phyloP scores from a whole-genome alignment of 2,888 invertebrate genomes.

The Scaptomyza caliginosa region DNA sequence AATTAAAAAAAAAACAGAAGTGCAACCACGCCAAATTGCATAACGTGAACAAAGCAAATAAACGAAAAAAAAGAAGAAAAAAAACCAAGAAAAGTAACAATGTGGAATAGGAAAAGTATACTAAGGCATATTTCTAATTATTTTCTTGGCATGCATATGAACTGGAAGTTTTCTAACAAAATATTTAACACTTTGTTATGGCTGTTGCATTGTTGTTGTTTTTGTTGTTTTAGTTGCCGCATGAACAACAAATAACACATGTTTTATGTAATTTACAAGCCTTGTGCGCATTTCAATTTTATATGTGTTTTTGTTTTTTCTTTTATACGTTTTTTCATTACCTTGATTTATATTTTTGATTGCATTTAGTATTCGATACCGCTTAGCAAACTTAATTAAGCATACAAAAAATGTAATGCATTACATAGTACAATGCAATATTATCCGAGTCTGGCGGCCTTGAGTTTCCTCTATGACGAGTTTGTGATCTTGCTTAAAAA shows the following conservation, averaged over 20 bases:
- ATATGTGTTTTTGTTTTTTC: constrained; percentile 19
- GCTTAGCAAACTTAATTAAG: constrained; percentile 49
- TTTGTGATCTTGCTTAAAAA: constrained; percentile 22
- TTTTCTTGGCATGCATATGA: constrained; percentile 54
- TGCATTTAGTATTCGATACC: constrained; percentile 21
- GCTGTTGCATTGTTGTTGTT: constrained; percentile 37
- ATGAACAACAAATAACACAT: constrained; percentile 68
- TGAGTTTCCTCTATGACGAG: constrained; percentile 34
- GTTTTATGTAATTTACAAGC: constrained; percentile 57
- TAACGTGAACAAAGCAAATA: constrained; percentile 31
- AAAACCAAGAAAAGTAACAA: constrained; percentile 18
- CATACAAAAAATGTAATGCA: constrained; percentile 42
- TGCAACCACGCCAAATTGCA: constrained; percentile 53
- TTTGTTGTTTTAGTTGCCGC: constrained; percentile 49
- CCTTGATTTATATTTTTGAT: constrained; percentile 23
- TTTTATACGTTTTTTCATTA: constrained; percentile 14
- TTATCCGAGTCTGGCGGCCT: constrained; percentile 4
- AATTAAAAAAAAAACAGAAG: constrained; percentile 5
- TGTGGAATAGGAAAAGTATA: constrained; percentile 13
- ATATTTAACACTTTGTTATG: constrained; percentile 50
- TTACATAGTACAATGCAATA: constrained; percentile 10
- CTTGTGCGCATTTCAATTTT: constrained; percentile 31
- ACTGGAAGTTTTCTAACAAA: constrained; percentile 52
- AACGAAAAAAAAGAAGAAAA: constrained; percentile 5
- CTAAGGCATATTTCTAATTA: constrained; percentile 37